These are phyloP conservation scores for Alviniconcha strummeri DNA, from an alignment of 2,888 invertebrate genomes.

Conservation along the genomic window DNA sequence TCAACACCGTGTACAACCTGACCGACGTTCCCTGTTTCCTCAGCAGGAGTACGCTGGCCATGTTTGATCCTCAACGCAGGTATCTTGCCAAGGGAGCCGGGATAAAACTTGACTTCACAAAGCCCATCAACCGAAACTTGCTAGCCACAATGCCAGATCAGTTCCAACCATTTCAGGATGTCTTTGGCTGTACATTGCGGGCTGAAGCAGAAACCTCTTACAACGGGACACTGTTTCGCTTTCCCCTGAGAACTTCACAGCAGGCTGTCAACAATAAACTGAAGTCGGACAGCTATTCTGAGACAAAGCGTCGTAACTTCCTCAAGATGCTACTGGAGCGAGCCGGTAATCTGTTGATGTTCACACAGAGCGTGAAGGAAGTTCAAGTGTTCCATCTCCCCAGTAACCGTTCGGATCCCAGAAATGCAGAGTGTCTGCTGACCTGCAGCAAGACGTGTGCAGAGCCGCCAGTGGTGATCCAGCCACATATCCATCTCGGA, in stretches of 20 bases:
- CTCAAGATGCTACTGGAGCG: conserved; percentile 56
- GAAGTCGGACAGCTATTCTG: conserved; percentile 54
- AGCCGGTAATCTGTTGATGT: conserved; percentile 65
- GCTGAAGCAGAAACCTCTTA: conserved; percentile 35
- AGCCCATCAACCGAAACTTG: conserved; percentile 42
- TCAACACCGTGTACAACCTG: conserved; percentile 69
- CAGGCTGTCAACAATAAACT: conserved; percentile 66
- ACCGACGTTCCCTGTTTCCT: conserved; percentile 70
- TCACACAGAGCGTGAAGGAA: conserved; percentile 66
- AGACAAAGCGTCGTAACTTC: conserved; percentile 54
- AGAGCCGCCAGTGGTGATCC: not conserved
- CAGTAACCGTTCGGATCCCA: not conserved
- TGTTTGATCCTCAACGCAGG: conserved; percentile 68
- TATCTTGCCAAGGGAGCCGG: conserved; percentile 58
- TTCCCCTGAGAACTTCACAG: conserved; percentile 63
- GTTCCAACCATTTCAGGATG: conserved; percentile 57
- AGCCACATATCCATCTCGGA: not conserved
- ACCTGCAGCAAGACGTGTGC: conserved; percentile 1
- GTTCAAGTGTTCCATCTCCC: conserved; percentile 60
- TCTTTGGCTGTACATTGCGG: conserved; percentile 52
- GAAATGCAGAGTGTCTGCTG: not conserved
- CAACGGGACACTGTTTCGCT: conserved; percentile 66
- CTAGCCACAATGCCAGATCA: conserved; percentile 51
- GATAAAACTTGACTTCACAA: conserved; percentile 50
- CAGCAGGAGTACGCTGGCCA: conserved; percentile 63